These are phyloP conservation scores for Rhinella marina DNA, from an alignment of 2,797 vertebrate genomes.

Conservation along the genomic window DNA sequence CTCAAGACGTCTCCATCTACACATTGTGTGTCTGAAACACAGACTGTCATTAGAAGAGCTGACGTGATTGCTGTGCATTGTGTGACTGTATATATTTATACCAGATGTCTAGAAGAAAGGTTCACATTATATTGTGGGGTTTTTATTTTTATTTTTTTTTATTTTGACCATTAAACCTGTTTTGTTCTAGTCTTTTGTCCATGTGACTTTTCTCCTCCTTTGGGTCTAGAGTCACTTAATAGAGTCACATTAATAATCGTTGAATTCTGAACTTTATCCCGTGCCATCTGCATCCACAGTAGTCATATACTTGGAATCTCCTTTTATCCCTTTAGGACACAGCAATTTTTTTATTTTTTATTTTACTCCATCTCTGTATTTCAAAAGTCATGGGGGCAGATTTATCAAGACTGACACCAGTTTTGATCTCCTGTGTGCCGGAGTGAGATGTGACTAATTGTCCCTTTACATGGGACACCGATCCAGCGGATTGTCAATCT, in stretches of 20 bases:
- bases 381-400: too few species aligned
- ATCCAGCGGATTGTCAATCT: too few species aligned
- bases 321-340: too few species aligned
- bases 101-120: neutral
- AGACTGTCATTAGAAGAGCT: neutral
- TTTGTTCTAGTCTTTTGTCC: neutral
- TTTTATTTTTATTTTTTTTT: neutral
- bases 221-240: neutral
- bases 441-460: too few species aligned
- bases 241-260: too few species aligned
- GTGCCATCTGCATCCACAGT: neutral
- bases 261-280: neutral
- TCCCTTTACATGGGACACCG: too few species aligned
- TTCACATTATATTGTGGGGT: neutral
- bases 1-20: neutral
- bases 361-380: too few species aligned
- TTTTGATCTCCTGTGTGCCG: too few species aligned
- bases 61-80: neutral
- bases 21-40: neutral
- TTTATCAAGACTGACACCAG: too few species aligned
- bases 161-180: neutral
- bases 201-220: neutral
- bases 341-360: too few species aligned
- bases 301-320: neutral
- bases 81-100: slow-evolving; percentile 30